Base-by-base conservation (phyloP, 2,113 vertebrate genomes). In the Pantherophis guttatus region DNA sequence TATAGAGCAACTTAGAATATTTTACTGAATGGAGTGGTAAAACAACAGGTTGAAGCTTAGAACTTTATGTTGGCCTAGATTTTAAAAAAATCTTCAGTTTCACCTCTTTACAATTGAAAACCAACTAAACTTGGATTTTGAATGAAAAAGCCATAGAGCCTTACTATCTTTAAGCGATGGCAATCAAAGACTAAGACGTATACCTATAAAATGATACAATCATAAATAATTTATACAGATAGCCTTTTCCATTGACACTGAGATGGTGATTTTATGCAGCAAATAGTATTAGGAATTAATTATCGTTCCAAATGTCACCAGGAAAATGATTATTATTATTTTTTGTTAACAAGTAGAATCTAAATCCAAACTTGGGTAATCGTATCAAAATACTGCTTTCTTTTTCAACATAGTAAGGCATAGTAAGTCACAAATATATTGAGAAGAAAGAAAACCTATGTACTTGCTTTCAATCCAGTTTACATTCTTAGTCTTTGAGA, bases 131-230 rank as follows among this genome's bases (percentile, higher is more conserved):
- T 33, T 33, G 65, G 29, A n/a, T n/a, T 33, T 70, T 70, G 65
- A 70, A 33, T 33, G 26, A 12, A 33, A 33, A 70, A 33, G n/a
- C 44, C 44, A 48, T 48, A 48, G 44, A 4, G 44, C 12, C 29
- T 33, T 70, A 17, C 33, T 70, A 29, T 29, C 12, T 33, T 33
- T 33, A 70, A 70, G 29, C 6, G 29, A 33, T 70, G 2, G 11
- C 29, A n/a, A 70, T 15, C 29, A 70, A 70, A 15, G 29, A 6
- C 10, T 87, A 90, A 1, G 58, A n/a, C 65, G 96, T 93, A 93
- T 5, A 58, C 91, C 54, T 94, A 94, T 87, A 93, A 90, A 33
- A 93, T 95, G 95, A 94, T 91, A 94, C 93, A 39, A 88, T 87
- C 91, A 70, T 89, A 93, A n/a, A 94, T 44, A 24, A 91, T 91